Base-by-base conservation (phyloP, 1,140 invertebrate genomes). In the Bombus polaris region DNA sequence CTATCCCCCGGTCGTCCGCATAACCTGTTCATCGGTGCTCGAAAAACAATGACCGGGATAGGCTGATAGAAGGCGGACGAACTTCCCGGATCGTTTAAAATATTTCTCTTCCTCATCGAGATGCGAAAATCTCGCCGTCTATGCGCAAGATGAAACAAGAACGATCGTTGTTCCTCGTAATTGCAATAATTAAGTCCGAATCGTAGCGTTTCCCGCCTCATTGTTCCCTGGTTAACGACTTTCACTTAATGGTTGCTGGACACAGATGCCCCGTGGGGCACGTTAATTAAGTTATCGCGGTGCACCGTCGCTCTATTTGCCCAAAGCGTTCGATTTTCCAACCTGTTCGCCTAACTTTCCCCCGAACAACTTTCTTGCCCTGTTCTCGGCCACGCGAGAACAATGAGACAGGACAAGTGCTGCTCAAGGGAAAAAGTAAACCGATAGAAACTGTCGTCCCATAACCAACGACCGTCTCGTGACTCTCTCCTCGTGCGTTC, bases 301-400 rank as follows among this genome's bases (percentile, higher is more conserved):
- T 35, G 62, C 22, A 32, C 73, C 22, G 76, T 13, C 62, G 42
- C 42, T 66, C 59, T 37, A 75, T 83, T 83, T 83, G 39, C 35
- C 81, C n/a, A 77, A 77, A 83, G 42, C 81, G 44, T 77, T 83
- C 42, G 47, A 35, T 83, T 77, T 77, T 68, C 71, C 81, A 37
- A 35, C 32, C 72, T n/a, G 42, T 57, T 62, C 59, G 18, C 35
- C 4, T 28, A 44, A 53, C 73, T 83, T 83, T 83, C 73, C 73
- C 74, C 57, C 44, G 73, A 70, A 25, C 81, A 44, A 62, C 81
- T 70, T 57, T 83, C 74, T 39, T 42, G 18, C 37, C n/a, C 10
- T 59, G 13, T 28, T 59, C 15, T n/a, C 22, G 32, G 25, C 9
- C 39, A 66, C 28, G 32, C 42, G 42, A 37, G 62, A 66, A 79